These are phyloP conservation scores for Dinoponera quadriceps DNA, from an alignment of 1,140 invertebrate genomes.

Conservation along the genomic window DNA sequence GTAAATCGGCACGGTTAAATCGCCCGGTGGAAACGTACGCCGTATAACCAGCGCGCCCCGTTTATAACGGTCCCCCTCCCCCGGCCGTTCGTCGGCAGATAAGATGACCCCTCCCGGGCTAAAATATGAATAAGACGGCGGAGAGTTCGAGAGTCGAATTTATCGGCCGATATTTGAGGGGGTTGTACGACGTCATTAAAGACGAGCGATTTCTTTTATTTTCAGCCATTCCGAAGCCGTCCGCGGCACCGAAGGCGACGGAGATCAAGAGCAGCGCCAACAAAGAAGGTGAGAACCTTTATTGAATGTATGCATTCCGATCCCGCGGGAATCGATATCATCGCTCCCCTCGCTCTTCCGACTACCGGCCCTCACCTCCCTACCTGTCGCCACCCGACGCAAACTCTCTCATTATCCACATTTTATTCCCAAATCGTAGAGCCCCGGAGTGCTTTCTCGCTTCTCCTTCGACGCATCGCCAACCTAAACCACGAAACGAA, in stretches of 20 bases:
- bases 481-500: not conserved
- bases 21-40: conserved; percentile 32
- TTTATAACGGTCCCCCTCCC: conserved; percentile 16
- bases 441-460: not conserved
- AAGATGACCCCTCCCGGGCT: conserved; percentile 53
- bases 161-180: conserved; percentile 57
- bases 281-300: conserved; percentile 87
- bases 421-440: conserved; percentile 55
- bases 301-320: conserved; percentile 60
- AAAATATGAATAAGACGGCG: conserved; percentile 51
- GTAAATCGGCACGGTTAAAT: conserved; percentile 59
- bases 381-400: not conserved
- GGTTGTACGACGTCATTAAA: conserved; percentile 54
- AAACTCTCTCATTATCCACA: conserved; percentile 50
- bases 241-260: conserved; percentile 88
- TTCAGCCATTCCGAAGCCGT: conserved; percentile 90
- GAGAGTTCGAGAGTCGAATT: conserved; percentile 36
- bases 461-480: not conserved
- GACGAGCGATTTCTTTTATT: conserved; percentile 77
- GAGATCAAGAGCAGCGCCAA: conserved; percentile 89
- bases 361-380: conserved; percentile 1
- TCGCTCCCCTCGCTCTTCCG: conserved; percentile 9
- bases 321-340: conserved; percentile 61
- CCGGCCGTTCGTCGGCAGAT: conserved; percentile 25
- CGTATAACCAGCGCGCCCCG: not conserved